phyloP scores from a whole-genome alignment of 30 jellyfish, hydroid and myxozoan species.

The Catostylus mosaicus region DNA sequence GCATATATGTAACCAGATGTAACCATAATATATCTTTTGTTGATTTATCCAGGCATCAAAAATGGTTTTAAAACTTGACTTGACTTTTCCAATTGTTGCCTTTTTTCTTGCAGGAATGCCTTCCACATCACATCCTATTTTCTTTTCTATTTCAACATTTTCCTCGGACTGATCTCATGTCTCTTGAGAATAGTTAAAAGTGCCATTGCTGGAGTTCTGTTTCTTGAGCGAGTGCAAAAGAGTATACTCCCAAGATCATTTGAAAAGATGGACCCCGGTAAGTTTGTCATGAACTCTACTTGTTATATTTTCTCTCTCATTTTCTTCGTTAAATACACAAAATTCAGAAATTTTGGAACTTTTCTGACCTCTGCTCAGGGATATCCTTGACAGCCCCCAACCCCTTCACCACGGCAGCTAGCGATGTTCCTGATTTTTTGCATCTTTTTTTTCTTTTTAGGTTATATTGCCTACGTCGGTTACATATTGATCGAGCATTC shows the following conservation, averaged over 20 bases:
- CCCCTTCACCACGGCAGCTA: too few relatives aligned
- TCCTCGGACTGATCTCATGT: constrained; percentile 88
- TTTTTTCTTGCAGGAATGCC: constrained; percentile 64
- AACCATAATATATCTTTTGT: neutral
- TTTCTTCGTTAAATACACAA: too few relatives aligned
- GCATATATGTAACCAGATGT: neutral
- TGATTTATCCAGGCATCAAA: neutral
- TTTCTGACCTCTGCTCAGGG: too few relatives aligned
- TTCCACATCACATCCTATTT: constrained; percentile 80
- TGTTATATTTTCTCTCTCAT: too few relatives aligned
- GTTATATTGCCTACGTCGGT: constrained; percentile 85
- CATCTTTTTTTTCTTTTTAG: constrained; percentile 33
- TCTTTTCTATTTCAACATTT: constrained; percentile 83
- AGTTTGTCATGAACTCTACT: too few relatives aligned
- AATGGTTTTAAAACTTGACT: neutral
- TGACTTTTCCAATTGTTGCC: neutral
- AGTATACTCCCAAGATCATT: constrained; percentile 79
- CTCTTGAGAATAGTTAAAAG: constrained; percentile 74
- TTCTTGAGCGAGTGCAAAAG: constrained; percentile 82
- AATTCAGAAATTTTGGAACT: too few relatives aligned
- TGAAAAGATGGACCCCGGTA: constrained; percentile 92
- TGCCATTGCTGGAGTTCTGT: constrained; percentile 68
- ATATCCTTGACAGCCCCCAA: too few relatives aligned
- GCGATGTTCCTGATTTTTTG: too few relatives aligned
- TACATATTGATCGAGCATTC: constrained; percentile 83